phyloP scores from a whole-genome alignment of 2,888 invertebrate genomes.

The Drosophila leonis region DNA sequence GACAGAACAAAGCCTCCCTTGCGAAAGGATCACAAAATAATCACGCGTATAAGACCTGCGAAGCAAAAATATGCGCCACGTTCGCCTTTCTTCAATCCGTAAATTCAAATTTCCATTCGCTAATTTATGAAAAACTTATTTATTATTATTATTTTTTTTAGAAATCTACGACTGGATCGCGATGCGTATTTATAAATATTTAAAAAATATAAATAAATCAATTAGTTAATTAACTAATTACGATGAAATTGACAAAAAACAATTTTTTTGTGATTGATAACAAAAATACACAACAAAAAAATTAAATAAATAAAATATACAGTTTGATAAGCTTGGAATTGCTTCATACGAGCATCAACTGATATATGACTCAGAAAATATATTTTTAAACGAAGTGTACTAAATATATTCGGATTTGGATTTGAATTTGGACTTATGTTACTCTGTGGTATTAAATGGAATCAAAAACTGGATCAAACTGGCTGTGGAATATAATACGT shows the following conservation, averaged over 20 bases:
- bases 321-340: neutral
- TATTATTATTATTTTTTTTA: conserved; percentile 15
- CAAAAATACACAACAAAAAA: too few relatives aligned
- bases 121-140: neutral
- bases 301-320: too few relatives aligned
- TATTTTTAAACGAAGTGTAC: too few relatives aligned
- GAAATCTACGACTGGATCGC: conserved; percentile 39
- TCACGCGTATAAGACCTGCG: neutral
- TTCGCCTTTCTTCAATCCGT: conserved; percentile 58
- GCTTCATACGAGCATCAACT: neutral
- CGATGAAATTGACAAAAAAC: neutral
- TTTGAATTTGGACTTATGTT: neutral
- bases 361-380: neutral
- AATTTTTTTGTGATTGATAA: too few relatives aligned
- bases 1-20: too few relatives aligned
- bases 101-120: neutral
- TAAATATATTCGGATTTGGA: too few relatives aligned
- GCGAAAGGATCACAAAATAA: neutral
- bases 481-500: too few relatives aligned
- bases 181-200: neutral
- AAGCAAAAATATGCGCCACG: conserved; percentile 49
- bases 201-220: conserved; percentile 1
- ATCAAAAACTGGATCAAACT: neutral
- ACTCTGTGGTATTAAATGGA: neutral
- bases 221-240: conserved; percentile 1